phyloP scores from a whole-genome alignment of 2,797 vertebrate species.

The Caiman crocodilus region DNA sequence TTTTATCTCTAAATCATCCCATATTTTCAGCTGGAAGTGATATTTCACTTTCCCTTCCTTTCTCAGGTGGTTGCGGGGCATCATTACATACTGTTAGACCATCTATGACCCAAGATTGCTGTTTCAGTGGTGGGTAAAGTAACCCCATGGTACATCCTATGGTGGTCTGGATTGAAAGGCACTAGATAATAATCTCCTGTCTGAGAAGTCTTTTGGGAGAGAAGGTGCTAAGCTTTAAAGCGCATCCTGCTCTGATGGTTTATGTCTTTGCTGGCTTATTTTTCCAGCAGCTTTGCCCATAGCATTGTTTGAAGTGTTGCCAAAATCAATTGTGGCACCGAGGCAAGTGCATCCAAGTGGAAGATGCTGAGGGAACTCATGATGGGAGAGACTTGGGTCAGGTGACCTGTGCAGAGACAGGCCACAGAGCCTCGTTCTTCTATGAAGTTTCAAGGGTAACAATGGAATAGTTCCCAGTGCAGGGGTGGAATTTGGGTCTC shows the following conservation, averaged over 20 bases:
- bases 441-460: too few species aligned
- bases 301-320: background rate
- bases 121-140: background rate
- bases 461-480: background rate
- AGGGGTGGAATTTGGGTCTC: background rate
- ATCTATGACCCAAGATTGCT: background rate
- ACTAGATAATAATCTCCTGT: background rate
- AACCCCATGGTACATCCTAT: background rate
- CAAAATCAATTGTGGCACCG: background rate
- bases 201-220: background rate
- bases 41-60: background rate
- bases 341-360: too few species aligned
- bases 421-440: too few species aligned
- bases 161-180: background rate
- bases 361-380: background rate
- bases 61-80: background rate
- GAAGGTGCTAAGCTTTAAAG: background rate
- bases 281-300: background rate
- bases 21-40: background rate
- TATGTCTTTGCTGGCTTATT: background rate
- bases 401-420: too few species aligned
- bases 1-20: background rate
- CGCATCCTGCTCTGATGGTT: background rate
- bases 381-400: too few species aligned
- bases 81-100: background rate